These are phyloP conservation scores for Uloborus plumipes DNA, from an alignment of 2,888 invertebrate genomes.

Conservation along the genomic window DNA sequence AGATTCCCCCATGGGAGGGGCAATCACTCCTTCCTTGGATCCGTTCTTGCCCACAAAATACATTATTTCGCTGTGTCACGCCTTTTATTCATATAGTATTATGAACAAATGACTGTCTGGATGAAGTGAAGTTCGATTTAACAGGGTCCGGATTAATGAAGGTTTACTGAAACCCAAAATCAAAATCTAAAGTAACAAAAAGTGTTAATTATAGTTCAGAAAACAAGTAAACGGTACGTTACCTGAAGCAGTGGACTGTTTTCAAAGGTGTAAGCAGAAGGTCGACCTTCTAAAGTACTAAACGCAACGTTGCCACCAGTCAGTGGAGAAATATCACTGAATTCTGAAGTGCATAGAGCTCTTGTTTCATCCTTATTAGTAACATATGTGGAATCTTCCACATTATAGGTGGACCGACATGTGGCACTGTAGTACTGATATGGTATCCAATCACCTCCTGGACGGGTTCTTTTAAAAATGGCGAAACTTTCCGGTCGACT, in stretches of 20 bases:
- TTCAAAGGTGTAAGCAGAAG: conserved; percentile 92
- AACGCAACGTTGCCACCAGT: conserved; percentile 95
- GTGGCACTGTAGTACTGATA: conserved; percentile 94
- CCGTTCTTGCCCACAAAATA: no score
- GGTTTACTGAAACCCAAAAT: no score
- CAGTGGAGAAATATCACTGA: conserved; percentile 96
- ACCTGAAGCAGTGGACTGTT: conserved; percentile 91
- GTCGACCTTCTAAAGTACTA: conserved; percentile 93
- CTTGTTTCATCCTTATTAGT: conserved; percentile 86
- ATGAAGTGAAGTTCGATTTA: no score
- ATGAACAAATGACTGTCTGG: no score
- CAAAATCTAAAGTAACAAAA: no score
- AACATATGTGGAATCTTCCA: conserved; percentile 82
- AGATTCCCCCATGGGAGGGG: no score
- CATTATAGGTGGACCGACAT: conserved; percentile 90
- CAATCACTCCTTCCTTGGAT: no score
- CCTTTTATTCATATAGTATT: no score
- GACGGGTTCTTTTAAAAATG: conserved; percentile 86
- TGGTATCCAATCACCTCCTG: conserved; percentile 86
- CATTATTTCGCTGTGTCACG: no score
- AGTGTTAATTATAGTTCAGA: background rate
- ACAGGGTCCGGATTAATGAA: no score
- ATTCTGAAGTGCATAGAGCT: conserved; percentile 98
- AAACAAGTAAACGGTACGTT: conserved; percentile 60
- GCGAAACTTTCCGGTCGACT: conserved; percentile 98